Conservation (phyloP, 2,113 vertebrate species). For the Triplophysa tibetana region DNA sequence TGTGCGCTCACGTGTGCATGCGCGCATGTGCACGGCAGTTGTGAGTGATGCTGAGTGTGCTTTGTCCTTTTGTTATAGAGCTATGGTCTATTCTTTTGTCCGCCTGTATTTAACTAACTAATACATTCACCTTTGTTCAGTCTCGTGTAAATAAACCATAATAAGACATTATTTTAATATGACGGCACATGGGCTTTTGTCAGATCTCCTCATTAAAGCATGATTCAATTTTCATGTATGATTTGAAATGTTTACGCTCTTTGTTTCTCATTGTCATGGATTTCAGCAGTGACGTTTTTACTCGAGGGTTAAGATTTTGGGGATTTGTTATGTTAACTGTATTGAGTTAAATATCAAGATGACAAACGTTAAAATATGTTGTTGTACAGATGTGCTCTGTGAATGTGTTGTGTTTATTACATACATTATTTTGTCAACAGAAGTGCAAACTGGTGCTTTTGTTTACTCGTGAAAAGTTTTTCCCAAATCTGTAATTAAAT, state of each 20-base stretch:
- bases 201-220: neutral
- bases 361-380: neutral
- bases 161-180: constrained; percentile 7
- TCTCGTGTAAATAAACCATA: constrained; percentile 3
- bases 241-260: constrained; percentile 56
- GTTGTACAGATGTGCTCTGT: neutral
- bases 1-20: constrained; percentile 17
- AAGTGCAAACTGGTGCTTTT: constrained; percentile 38
- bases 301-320: constrained; percentile 49
- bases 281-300: constrained; percentile 55
- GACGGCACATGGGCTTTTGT: neutral
- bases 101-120: neutral
- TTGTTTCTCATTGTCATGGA: constrained; percentile 58
- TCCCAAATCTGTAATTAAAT: constrained; percentile 26
- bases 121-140: neutral
- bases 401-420: too few species aligned
- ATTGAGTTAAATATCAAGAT: neutral
- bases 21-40: neutral
- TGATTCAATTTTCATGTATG: constrained; percentile 22
- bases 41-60: neutral
- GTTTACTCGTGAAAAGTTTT: constrained; percentile 27
- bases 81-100: neutral
- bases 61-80: constrained; percentile 12
- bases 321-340: constrained; percentile 31
- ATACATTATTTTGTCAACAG: constrained; percentile 28